These are phyloP conservation scores for Pristionchus pacificus DNA, from an alignment of 1,140 invertebrate species.

Conservation along the genomic window DNA sequence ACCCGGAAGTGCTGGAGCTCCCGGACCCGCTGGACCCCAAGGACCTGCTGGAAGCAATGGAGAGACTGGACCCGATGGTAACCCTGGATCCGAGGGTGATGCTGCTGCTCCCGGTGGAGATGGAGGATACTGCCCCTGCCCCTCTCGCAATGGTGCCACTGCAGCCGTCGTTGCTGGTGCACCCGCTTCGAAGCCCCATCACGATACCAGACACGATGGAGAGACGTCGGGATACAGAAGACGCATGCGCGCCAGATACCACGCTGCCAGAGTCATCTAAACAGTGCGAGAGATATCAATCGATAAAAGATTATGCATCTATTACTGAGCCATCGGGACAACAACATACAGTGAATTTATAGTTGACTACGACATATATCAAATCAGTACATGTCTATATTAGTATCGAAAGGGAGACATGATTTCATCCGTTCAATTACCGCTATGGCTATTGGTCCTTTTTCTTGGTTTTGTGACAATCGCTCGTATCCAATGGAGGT, in stretches of 20 bases:
- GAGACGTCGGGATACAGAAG: background rate
- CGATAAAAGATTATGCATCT: no score
- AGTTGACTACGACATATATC: no score
- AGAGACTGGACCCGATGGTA: constrained; percentile 20
- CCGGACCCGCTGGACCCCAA: constrained; percentile 22
- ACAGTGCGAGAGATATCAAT: background rate
- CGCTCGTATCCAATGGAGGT: no score
- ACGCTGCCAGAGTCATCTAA: background rate
- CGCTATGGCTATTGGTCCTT: no score
- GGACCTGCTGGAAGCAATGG: constrained; percentile 26
- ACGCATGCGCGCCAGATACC: background rate
- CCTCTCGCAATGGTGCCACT: background rate
- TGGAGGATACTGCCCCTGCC: constrained; percentile 5
- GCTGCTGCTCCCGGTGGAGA: constrained; percentile 18
- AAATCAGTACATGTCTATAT: no score
- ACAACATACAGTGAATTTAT: no score
- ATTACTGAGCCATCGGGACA: no score
- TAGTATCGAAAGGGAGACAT: no score
- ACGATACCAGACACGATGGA: background rate
- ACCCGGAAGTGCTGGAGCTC: constrained; percentile 11
- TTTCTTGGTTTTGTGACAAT: no score
- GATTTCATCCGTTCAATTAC: no score
- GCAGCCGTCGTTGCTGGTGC: background rate
- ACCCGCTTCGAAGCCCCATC: background rate
- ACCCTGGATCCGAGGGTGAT: constrained; percentile 20